These are phyloP conservation scores for Nannospalax galili DNA, from an alignment of 2,113 vertebrate genomes.

Conservation along the genomic window DNA sequence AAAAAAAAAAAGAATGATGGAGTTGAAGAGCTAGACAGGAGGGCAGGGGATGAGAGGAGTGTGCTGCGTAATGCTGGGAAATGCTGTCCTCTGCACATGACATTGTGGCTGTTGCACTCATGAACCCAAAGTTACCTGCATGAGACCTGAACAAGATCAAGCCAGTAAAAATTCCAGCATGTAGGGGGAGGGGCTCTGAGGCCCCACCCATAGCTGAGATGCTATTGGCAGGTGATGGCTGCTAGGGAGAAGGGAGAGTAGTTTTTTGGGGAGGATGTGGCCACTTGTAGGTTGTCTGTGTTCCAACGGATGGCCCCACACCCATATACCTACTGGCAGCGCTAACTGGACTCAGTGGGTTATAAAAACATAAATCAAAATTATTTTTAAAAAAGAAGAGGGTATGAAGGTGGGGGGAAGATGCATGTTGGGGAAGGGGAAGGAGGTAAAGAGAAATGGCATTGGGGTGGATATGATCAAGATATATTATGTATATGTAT, in stretches of 20 bases:
- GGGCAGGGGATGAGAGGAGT: background rate
- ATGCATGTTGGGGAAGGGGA: background rate
- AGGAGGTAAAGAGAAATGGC: background rate
- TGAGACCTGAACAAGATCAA: background rate
- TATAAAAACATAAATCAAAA: background rate
- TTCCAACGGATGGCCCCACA: background rate
- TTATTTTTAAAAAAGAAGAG: background rate
- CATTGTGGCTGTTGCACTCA: background rate
- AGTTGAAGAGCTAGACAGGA: background rate
- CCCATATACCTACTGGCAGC: background rate
- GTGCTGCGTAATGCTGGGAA: too few relatives aligned
- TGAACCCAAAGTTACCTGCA: background rate
- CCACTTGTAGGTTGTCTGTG: background rate
- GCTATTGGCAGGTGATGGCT: background rate
- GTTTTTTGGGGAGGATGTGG: background rate
- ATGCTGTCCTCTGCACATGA: background rate
- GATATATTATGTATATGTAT: background rate
- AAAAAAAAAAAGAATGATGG: background rate
- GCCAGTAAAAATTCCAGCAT: background rate
- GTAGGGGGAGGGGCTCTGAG: background rate
- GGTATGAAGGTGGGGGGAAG: background rate
- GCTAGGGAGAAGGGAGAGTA: background rate
- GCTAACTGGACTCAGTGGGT: background rate
- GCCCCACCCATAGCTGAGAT: background rate
- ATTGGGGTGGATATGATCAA: background rate